Evolutionary conservation across 1,140 invertebrate species (phyloP).

Genomic region (Ditylenchus dipsaci): DNA sequence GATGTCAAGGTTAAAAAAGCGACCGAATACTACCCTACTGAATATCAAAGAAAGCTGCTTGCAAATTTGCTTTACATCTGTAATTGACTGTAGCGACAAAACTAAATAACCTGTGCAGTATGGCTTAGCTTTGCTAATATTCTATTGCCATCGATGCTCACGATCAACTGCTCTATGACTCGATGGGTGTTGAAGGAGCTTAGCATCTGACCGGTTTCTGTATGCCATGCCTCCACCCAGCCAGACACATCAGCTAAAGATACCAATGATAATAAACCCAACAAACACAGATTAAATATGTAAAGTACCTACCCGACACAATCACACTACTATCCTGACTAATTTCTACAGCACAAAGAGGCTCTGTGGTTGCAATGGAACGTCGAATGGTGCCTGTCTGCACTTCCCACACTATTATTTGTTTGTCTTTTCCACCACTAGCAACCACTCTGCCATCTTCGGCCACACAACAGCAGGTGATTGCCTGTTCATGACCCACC

Average conservation of each 20-base stretch:
- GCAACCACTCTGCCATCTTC: slow-evolving; percentile 39
- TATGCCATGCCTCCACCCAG: slow-evolving; percentile 41
- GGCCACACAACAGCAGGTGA: slow-evolving; percentile 38
- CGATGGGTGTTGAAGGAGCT: slow-evolving; percentile 46
- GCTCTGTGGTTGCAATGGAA: slow-evolving; percentile 13
- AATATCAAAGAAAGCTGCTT: too few relatives aligned
- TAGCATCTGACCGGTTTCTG: slow-evolving; percentile 18
- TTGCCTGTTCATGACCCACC: slow-evolving; percentile 47
- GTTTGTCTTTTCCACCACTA: slow-evolving; percentile 39
- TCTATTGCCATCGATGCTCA: slow-evolving; percentile 41
- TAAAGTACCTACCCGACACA: slow-evolving; percentile 30
- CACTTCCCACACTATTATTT: slow-evolving; percentile 46
- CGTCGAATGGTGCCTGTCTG: slow-evolving; percentile 32
- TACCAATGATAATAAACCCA: background rate
- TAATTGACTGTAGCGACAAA: too few relatives aligned
- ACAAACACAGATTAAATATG: background rate
- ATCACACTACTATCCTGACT: slow-evolving; percentile 37
- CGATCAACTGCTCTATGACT: slow-evolving; percentile 25
- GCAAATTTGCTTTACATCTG: too few relatives aligned
- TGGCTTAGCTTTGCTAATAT: slow-evolving; percentile 34
- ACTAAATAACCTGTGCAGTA: slow-evolving; percentile 35
- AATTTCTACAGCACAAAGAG: slow-evolving; percentile 27
- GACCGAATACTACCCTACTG: too few relatives aligned
- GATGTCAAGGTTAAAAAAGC: too few relatives aligned
- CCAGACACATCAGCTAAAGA: slow-evolving; percentile 40